Base-by-base conservation (phyloP, 2,113 vertebrate genomes). In the Telmatochromis brachygnathus region DNA sequence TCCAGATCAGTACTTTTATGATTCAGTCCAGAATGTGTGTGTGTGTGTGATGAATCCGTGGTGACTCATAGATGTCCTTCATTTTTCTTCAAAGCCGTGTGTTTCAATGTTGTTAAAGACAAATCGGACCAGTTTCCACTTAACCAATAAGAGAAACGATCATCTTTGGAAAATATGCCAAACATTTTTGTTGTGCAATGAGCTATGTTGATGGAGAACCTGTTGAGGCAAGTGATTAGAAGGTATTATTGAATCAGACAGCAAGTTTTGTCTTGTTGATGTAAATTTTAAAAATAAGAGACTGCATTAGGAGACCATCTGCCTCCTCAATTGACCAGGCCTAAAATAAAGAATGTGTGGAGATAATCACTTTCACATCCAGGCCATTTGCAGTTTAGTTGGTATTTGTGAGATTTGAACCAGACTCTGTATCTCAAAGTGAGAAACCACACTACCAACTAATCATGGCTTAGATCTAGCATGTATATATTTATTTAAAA, bases 41-140 rank as follows among this genome's bases (percentile, higher is more conserved):
- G 21, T 87, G 65, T 6, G 26, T 86, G 65, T 58, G 39, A 53
- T 84, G 88, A 85, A 87, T 79, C 37, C 53, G 17, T 6, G 21
- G 83, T 93, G 93, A 93, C 91, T 92, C 90, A 94, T 88, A 86
- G 65, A 42, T 87, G 90, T 87, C 91, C 87, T 91, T 91, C 79
- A 77, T 84, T 62, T 23, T 84, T 84, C 85, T 88, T 81, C 88
- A 89, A 85, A 91, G 81, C 81, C 11, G 17, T 35, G 30, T 3
- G 49, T 39, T 10, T 77, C 75, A 86, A 79, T 77, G 42, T 55
- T 83, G 30, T 60, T 51, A 65, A 84, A 5, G 19, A 75, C 84
- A 84, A 62, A 90, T 81, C 81, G 5, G 82, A 94, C 73, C 58
- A n/a, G 82, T 83, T 87, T 89, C 33, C 4, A 45, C 87, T 47